These are phyloP conservation scores for Limnodromus scolopaceus DNA, from an alignment of 2,797 vertebrate genomes.

Conservation along the genomic window DNA sequence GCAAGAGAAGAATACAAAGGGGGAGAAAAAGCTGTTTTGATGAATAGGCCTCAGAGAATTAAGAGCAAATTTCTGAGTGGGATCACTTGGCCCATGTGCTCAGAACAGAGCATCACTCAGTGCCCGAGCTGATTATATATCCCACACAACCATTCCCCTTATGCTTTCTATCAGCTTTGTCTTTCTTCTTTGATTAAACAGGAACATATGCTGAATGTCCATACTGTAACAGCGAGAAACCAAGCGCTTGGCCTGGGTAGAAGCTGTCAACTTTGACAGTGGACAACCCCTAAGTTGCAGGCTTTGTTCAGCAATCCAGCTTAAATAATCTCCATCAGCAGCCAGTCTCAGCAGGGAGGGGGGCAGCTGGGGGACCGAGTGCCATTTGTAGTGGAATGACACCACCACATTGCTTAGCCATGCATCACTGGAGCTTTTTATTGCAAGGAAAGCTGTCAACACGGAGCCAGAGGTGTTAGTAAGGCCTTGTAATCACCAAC, in stretches of 20 bases:
- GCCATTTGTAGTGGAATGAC: neutral
- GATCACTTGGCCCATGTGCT: neutral
- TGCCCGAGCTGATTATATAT: fast-evolving
- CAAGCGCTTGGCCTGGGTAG: neutral
- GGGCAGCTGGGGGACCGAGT: fast-evolving
- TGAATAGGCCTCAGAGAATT: neutral
- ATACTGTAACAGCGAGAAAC: neutral
- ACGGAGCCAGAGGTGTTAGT: neutral
- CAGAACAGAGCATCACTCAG: neutral
- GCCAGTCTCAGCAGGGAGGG: neutral
- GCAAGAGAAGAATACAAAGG: neutral
- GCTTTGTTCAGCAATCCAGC: neutral
- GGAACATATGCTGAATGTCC: neutral
- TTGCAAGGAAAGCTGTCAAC: neutral
- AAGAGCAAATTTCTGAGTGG: neutral
- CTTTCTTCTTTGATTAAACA: neutral
- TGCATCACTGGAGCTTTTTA: neutral
- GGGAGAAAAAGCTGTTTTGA: neutral
- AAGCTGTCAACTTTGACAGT: neutral
- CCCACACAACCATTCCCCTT: neutral
- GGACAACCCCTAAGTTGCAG: neutral
- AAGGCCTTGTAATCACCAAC: neutral
- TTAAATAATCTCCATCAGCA: neutral
- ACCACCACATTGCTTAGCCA: neutral
- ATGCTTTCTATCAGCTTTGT: neutral